Percentiles rank a stretch among this genome's conserved stretches.
Conservation (phyloP, 2,888 invertebrate genomes). For the Drosophila ustulata region DNA sequence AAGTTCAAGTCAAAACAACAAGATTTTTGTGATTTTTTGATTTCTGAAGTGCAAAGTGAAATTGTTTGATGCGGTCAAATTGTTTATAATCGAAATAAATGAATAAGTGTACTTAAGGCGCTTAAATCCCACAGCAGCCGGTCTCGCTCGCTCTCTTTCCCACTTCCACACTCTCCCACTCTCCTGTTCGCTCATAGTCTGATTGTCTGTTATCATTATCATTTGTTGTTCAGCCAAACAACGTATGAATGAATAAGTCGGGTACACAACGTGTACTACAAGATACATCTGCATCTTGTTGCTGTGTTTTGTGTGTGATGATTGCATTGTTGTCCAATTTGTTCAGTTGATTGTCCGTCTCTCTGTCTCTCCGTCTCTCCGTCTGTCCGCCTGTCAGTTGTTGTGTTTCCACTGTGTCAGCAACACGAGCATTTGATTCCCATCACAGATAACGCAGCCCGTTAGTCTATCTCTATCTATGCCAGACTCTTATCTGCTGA, state of each 20-base stretch:
- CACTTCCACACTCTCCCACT: not conserved
- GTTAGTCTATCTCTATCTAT: not conserved
- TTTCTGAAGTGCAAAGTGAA: conserved; percentile 52
- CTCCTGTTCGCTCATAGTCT: conserved; percentile 1
- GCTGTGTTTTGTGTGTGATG: conserved; percentile 31
- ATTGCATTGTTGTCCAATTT: conserved; percentile 72
- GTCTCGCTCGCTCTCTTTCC: not conserved
- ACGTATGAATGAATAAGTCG: conserved; percentile 36
- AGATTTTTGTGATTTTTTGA: conserved; percentile 21
- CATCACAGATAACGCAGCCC: conserved; percentile 35
- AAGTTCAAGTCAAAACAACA: conserved; percentile 74
- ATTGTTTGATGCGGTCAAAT: conserved; percentile 45
- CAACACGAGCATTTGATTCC: conserved; percentile 21
- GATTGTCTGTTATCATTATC: conserved; percentile 37
- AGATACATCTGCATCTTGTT: conserved; percentile 31
- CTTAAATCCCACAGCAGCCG: not conserved
- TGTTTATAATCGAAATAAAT: conserved; percentile 21
- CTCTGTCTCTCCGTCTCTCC: no score
- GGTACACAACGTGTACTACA: conserved; percentile 54
- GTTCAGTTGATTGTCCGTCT: conserved; percentile 35
- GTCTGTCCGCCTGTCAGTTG: not conserved
- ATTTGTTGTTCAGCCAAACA: conserved; percentile 40
- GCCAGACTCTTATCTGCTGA: conserved; percentile 7
- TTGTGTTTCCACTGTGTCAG: conserved; percentile 15
- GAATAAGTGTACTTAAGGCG: conserved; percentile 16